Percentiles rank a stretch among this genome's conserved stretches.
phyloP scores from a whole-genome alignment of 2,888 invertebrate genomes.

The Amiota minor region DNA sequence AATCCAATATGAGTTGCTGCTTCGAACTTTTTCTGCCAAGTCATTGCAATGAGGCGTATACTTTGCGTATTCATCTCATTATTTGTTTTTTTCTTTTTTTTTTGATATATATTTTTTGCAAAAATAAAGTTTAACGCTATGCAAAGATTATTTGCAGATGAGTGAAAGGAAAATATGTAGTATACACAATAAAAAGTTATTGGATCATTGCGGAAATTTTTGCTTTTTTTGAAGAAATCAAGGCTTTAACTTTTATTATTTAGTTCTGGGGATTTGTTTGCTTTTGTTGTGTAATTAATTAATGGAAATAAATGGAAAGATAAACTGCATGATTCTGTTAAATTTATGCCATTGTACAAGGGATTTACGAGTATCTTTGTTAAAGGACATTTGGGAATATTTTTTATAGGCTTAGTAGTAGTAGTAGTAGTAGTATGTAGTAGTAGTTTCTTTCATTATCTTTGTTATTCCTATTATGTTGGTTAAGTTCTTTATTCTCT shows the following conservation, averaged over 20 bases:
- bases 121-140: background rate
- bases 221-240: background rate
- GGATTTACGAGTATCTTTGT: constrained; percentile 19
- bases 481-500: background rate
- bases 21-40: too few species aligned
- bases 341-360: background rate
- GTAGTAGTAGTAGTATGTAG: too few species aligned
- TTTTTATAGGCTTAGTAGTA: background rate
- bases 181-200: background rate
- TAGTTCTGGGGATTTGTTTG: background rate
- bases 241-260: background rate
- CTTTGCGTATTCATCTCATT: background rate
- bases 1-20: too few species aligned
- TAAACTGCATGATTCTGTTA: constrained; percentile 13
- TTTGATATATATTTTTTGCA: background rate
- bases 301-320: constrained; percentile 12
- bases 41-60: background rate
- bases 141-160: background rate
- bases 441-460: background rate
- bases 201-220: constrained; percentile 9
- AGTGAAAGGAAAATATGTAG: background rate
- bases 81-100: background rate
- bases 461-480: background rate
- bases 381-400: constrained; percentile 1
- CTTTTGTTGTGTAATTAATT: constrained; percentile 8